Conservation (phyloP, 2,797 vertebrate genomes). For the Vultur gryphus region DNA sequence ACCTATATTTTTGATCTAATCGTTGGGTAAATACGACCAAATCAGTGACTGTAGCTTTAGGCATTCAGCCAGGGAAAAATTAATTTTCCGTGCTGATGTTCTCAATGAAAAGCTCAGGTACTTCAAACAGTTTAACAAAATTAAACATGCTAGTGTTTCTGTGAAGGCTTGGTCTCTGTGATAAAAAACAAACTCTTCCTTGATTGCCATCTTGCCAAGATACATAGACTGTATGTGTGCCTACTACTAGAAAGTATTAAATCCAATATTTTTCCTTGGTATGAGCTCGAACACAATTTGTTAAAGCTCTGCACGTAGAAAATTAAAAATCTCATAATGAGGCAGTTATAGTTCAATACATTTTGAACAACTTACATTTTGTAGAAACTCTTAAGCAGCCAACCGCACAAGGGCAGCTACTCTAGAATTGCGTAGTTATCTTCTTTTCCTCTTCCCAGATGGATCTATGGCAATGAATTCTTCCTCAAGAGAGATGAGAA, state of each 20-base stretch:
- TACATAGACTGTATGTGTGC: not conserved
- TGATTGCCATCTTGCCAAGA: not conserved
- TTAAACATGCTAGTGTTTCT: not conserved
- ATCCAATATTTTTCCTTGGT: not conserved
- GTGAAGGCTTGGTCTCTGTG: not conserved
- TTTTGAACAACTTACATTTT: not conserved
- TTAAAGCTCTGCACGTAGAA: not conserved
- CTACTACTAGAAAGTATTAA: not conserved
- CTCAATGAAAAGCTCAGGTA: not conserved
- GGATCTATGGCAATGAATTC: not conserved
- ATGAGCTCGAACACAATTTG: not conserved
- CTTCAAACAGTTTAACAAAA: not conserved
- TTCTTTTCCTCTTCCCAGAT: not conserved
- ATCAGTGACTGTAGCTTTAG: slow-evolving; percentile 2
- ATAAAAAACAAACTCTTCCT: not conserved
- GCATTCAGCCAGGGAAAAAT: not conserved
- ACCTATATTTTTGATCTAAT: not conserved
- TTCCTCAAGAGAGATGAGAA: not conserved
- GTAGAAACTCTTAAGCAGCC: not conserved
- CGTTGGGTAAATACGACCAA: not conserved
- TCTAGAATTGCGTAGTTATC: not conserved
- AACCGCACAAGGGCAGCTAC: not conserved
- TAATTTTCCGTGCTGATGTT: not conserved
- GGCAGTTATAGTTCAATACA: not conserved
- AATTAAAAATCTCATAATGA: not conserved